Base-by-base conservation (phyloP, 1,140 invertebrate genomes). In the Pogonomyrmex barbatus region DNA sequence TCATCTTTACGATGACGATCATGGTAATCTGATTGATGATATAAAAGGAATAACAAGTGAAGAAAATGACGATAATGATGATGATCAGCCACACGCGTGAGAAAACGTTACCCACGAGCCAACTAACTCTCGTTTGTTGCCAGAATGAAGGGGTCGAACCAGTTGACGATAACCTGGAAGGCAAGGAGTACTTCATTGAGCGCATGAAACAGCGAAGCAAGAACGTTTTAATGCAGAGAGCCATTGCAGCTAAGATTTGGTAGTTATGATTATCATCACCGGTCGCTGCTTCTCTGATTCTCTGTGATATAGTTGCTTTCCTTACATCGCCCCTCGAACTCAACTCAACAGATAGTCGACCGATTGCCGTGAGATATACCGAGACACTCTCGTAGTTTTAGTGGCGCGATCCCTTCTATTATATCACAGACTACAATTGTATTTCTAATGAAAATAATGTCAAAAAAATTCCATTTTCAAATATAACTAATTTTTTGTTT, bases 151-250 rank as follows among this genome's bases (percentile, higher is more conserved):
- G 91, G 73, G 79, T 89, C 76, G 86, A 73, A 76, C 76, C 91
- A 77, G 89, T 67, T 70, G 90, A 88, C 63, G 93, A 73, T 87
- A 90, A 91, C 82, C 90, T 90, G 87, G 93, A 93, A 39, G 93
- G 91, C 78, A 93, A 92, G 92, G 93, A 93, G 68, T 87, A 87
- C 88, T 94, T 94, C 91, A 94, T 94, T 93, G 93, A 94, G 68
- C 93, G 94, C 81, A 94, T 94, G 93, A 94, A 94, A 90, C 93
- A 94, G 86, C 92, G 93, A 90, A 94, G 93, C 91, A 94, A 94
- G 89, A 93, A 90, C 88, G 93, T 94, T 85, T 92, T 94, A 87
- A 93, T 94, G 89, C 92, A 92, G 87, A 92, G 93, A 92, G 92
- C 91, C 86, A 93, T 94, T 78, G 94, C 93, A 81, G 93, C 93